Evolutionary conservation across 1,140 invertebrate genomes (phyloP).

Genomic region (Drosophila parabipectinata): DNA sequence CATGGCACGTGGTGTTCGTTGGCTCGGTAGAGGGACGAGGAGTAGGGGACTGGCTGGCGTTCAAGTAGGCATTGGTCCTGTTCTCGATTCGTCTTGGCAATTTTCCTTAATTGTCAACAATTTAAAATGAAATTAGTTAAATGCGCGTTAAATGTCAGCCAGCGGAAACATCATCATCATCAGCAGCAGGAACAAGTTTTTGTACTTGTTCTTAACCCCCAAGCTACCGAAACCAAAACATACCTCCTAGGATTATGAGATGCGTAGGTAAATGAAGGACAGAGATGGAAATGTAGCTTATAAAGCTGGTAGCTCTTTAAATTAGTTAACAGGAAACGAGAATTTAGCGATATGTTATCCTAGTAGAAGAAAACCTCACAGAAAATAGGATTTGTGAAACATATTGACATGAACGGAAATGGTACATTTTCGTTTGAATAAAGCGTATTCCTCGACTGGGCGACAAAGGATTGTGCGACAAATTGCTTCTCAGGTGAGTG

Average conservation of each 20-base stretch:
- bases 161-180: constrained; percentile 65
- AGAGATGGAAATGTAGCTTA: constrained; percentile 17
- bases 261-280: constrained; percentile 24
- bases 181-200: constrained; percentile 23
- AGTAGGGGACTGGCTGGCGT: too few species aligned
- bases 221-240: constrained; percentile 1
- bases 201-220: constrained; percentile 24
- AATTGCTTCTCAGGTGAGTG: constrained; percentile 85
- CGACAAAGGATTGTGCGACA: constrained; percentile 85
- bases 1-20: constrained; percentile 73
- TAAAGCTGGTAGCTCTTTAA: neutral
- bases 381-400: constrained; percentile 86
- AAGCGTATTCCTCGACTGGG: constrained; percentile 85
- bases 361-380: constrained; percentile 84
- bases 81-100: constrained; percentile 76
- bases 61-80: constrained; percentile 23
- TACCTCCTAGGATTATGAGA: constrained; percentile 29
- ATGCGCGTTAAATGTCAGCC: constrained; percentile 78
- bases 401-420: constrained; percentile 86
- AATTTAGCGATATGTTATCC: constrained; percentile 20
- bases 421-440: constrained; percentile 85
- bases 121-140: constrained; percentile 81
- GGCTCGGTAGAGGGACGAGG: neutral
- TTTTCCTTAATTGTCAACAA: constrained; percentile 81
- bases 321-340: neutral